Conservation (phyloP, 2,888 invertebrate genomes). For the Parnassius glacialis region DNA sequence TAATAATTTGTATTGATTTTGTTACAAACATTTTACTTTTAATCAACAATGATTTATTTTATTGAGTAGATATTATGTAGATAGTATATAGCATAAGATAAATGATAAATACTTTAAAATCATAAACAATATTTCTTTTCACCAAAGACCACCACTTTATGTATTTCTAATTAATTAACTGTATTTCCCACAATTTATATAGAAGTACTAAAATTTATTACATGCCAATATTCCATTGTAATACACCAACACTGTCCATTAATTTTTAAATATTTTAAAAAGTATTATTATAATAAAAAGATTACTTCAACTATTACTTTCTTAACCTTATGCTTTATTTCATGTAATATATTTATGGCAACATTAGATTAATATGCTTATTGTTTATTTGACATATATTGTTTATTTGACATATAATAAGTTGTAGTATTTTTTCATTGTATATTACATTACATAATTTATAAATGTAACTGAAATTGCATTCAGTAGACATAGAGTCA, state of each 20-base stretch:
- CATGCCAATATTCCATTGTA: too few relatives aligned
- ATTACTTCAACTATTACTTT: background rate
- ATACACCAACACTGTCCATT: too few relatives aligned
- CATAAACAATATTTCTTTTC: slow-evolving; percentile 45
- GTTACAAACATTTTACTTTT: slow-evolving; percentile 45
- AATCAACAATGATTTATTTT: slow-evolving; percentile 51
- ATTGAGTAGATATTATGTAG: slow-evolving; percentile 44
- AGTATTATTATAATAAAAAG: too few relatives aligned
- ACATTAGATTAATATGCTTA: background rate
- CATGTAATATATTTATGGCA: background rate
- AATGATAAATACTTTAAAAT: slow-evolving; percentile 17
- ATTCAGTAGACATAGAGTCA: slow-evolving; percentile 24
- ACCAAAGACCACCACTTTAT: slow-evolving; percentile 56
- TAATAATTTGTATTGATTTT: slow-evolving; percentile 53
- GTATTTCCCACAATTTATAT: background rate
- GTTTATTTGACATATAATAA: slow-evolving; percentile 13
- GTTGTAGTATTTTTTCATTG: slow-evolving; percentile 17
- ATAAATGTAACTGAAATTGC: slow-evolving; percentile 13
- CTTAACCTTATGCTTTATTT: background rate
- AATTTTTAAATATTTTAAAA: too few relatives aligned
- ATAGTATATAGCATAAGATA: slow-evolving; percentile 40
- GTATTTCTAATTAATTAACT: slow-evolving; percentile 11
- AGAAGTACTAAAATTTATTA: background rate
- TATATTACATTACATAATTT: slow-evolving; percentile 23
- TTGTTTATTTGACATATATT: slow-evolving; percentile 8